Percentiles rank a stretch among this genome's conserved stretches.
phyloP scores from a whole-genome alignment of 2,888 invertebrate species.

The Ernsta delagoae region DNA sequence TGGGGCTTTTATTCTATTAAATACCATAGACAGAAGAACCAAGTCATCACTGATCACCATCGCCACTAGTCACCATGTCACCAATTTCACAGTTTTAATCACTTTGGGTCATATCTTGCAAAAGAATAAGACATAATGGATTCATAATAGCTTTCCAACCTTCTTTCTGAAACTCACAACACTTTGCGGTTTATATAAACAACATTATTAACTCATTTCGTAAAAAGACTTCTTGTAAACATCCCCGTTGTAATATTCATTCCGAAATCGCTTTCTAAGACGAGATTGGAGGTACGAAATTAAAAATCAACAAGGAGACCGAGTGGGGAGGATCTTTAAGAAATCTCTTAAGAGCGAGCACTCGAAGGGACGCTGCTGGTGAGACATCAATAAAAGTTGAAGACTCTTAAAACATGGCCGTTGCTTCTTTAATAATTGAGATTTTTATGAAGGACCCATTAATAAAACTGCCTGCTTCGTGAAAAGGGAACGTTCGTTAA shows the following conservation, averaged over 20 bases:
- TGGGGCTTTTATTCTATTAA: too few species aligned
- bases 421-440: slow-evolving; percentile 27
- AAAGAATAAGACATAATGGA: too few species aligned
- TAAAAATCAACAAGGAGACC: slow-evolving; percentile 53
- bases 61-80: too few species aligned
- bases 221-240: not conserved
- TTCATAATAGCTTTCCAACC: too few species aligned
- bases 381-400: slow-evolving; percentile 40
- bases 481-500: not conserved
- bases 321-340: slow-evolving; percentile 39
- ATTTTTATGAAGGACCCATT: slow-evolving; percentile 23
- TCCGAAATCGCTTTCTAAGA: slow-evolving; percentile 39
- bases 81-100: too few species aligned
- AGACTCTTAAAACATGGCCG: slow-evolving; percentile 23
- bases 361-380: slow-evolving; percentile 42
- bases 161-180: not conserved
- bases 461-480: slow-evolving; percentile 17
- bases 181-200: not conserved
- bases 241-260: not conserved
- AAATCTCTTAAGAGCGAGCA: slow-evolving; percentile 39
- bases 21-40: too few species aligned
- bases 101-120: too few species aligned
- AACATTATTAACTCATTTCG: not conserved
- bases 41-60: too few species aligned
- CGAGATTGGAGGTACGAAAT: slow-evolving; percentile 54